Evolutionary conservation across 1,140 invertebrate species (phyloP).

Genomic region (Aporrectodea caliginosa): DNA sequence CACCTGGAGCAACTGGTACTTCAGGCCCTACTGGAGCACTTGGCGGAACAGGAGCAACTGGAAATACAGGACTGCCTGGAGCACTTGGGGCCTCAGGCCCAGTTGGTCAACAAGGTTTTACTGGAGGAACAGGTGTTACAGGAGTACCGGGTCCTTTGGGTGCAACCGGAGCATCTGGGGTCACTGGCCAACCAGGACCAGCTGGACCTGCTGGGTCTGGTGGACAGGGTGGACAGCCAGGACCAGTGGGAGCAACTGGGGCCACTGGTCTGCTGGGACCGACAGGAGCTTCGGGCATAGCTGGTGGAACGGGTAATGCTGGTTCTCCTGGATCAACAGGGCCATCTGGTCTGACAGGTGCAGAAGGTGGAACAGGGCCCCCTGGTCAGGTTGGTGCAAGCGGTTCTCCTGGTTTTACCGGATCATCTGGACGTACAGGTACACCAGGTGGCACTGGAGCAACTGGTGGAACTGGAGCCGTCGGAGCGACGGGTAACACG

Average conservation of each 20-base stretch:
- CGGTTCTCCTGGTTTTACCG: not conserved
- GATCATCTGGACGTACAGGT: slow-evolving; percentile 11
- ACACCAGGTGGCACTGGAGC: slow-evolving; percentile 2
- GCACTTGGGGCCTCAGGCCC: not conserved
- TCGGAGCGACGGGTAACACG: not conserved
- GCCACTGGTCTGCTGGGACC: not conserved
- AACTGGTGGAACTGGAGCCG: slow-evolving; percentile 7
- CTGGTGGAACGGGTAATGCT: not conserved
- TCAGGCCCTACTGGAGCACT: not conserved
- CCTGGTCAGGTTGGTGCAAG: not conserved
- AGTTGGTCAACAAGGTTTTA: not conserved
- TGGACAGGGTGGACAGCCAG: not conserved
- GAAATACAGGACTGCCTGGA: not conserved
- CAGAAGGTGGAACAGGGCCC: not conserved
- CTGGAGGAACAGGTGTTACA: not conserved
- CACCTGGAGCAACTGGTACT: not conserved
- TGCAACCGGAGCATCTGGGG: not conserved
- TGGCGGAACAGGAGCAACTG: slow-evolving; percentile 7
- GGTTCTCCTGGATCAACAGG: not conserved
- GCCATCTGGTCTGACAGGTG: not conserved
- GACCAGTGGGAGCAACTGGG: not conserved
- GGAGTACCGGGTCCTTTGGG: not conserved
- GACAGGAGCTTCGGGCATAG: not conserved
- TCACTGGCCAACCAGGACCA: not conserved
- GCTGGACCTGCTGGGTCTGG: slow-evolving; percentile 1